phyloP scores from a whole-genome alignment of 2,113 vertebrate genomes.

The Hymenochirus boettgeri region DNA sequence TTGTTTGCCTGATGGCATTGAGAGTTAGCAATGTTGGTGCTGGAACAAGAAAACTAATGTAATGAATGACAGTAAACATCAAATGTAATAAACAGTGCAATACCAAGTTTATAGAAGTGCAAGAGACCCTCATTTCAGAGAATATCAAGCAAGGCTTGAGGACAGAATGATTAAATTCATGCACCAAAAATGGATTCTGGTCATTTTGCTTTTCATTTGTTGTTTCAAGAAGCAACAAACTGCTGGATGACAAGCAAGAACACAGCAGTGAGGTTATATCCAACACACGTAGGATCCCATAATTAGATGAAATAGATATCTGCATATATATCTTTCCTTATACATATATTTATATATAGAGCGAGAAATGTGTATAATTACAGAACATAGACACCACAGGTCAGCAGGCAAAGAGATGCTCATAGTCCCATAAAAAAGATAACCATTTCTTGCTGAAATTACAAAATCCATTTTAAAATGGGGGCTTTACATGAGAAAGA shows the following conservation, averaged over 20 bases:
- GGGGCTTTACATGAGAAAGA: constrained; percentile 34
- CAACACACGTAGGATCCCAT: constrained; percentile 30
- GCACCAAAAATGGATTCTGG: constrained; percentile 24
- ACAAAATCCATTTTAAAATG: constrained; percentile 48
- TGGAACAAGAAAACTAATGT: background rate
- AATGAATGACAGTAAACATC: constrained; percentile 6
- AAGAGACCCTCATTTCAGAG: constrained; percentile 3
- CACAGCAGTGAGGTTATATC: constrained; percentile 29
- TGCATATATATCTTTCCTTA: constrained; percentile 26
- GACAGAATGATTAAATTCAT: constrained; percentile 23
- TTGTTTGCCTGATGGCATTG: background rate
- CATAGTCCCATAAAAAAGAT: constrained; percentile 51
- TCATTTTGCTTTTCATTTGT: constrained; percentile 33
- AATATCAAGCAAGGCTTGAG: constrained; percentile 30
- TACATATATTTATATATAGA: constrained; percentile 24
- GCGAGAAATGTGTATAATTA: constrained; percentile 18
- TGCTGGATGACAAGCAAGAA: constrained; percentile 32
- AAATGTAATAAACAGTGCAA: constrained; percentile 7
- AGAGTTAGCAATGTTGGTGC: background rate
- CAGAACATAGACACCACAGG: constrained; percentile 56
- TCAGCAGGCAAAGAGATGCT: constrained; percentile 53
- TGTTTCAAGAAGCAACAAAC: constrained; percentile 30
- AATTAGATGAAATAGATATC: constrained; percentile 30
- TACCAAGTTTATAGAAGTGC: background rate
- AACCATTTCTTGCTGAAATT: constrained; percentile 47